phyloP scores from a whole-genome alignment of 2,888 invertebrate genomes.

The Lithophane socia region DNA sequence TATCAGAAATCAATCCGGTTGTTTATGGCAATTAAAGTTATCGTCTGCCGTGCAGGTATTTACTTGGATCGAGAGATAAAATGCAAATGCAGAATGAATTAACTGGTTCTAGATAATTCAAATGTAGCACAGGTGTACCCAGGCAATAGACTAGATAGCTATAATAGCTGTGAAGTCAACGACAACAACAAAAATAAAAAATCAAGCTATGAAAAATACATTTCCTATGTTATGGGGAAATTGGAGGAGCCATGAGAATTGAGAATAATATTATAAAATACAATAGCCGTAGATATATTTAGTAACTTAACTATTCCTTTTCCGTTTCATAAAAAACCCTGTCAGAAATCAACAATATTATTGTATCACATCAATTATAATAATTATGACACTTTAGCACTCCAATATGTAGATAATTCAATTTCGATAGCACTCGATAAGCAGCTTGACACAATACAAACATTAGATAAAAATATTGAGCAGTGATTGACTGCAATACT shows the following conservation, averaged over 20 bases:
- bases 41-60: conserved; percentile 36
- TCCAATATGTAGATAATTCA: background rate
- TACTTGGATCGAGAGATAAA: conserved; percentile 35
- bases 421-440: conserved; percentile 25
- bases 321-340: no score
- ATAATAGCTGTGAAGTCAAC: background rate
- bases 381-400: no score
- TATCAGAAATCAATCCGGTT: conserved; percentile 37
- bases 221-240: background rate
- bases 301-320: no score
- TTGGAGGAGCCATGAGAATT: background rate
- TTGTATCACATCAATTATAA: conserved; percentile 21
- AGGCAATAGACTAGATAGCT: background rate
- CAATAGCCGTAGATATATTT: no score
- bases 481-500: background rate
- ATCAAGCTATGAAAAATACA: background rate
- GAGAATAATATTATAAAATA: background rate
- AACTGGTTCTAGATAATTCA: conserved; percentile 35
- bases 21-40: conserved; percentile 41
- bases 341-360: background rate
- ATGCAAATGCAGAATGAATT: conserved; percentile 26
- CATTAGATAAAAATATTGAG: conserved; percentile 28
- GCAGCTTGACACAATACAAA: conserved; percentile 3
- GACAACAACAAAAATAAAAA: background rate
- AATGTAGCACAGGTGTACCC: conserved; percentile 37